phyloP scores from a whole-genome alignment of 2,797 vertebrate genomes.

The Falco naumanni region DNA sequence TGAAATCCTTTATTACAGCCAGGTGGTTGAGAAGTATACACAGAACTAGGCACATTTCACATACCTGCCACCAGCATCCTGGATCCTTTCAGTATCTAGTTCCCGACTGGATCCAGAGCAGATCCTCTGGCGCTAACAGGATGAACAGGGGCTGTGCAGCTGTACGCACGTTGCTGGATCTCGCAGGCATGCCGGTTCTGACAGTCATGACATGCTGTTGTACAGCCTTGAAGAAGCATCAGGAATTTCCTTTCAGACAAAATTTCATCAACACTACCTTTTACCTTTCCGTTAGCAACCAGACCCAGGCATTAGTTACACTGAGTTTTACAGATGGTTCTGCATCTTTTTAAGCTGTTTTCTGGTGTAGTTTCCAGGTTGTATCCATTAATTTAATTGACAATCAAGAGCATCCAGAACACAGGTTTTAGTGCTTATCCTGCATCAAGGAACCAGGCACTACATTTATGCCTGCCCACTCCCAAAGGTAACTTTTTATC shows the following conservation, averaged over 20 bases:
- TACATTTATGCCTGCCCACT: neutral
- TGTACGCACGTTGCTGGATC: neutral
- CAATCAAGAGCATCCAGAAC: neutral
- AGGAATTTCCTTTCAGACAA: neutral
- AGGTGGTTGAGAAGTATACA: neutral
- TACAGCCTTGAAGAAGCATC: neutral
- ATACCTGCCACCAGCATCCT: neutral
- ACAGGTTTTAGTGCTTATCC: neutral
- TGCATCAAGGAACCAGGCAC: neutral
- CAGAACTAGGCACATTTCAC: neutral
- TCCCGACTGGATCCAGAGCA: neutral
- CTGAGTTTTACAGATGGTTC: neutral
- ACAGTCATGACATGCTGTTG: neutral
- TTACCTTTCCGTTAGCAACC: neutral
- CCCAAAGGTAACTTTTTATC: neutral
- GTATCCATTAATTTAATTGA: neutral
- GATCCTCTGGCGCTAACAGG: neutral
- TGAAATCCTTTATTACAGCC: neutral
- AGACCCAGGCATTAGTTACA: neutral
- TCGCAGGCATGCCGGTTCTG: neutral
- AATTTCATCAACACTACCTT: neutral
- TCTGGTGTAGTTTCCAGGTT: neutral
- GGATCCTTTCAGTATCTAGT: neutral
- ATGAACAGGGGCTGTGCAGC: neutral
- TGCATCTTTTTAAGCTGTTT: neutral